Evolutionary conservation across 2,797 vertebrate species (phyloP), one percentile per base, ranked within the genome.

Genomic region (Zenarchopterus dispar): DNA sequence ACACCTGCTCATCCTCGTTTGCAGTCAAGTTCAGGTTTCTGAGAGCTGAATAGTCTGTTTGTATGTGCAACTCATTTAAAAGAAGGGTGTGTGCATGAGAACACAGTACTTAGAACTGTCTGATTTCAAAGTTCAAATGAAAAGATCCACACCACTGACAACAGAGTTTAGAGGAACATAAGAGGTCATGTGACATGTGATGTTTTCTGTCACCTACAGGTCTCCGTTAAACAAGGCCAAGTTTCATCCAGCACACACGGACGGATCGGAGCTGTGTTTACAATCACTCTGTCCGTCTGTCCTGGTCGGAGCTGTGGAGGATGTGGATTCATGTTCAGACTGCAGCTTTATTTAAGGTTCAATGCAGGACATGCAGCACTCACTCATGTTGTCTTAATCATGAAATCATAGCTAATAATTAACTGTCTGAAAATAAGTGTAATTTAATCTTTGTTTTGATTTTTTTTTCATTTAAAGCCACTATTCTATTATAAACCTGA

Each of bases 201-300:
- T 16, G 1, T 42, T 65, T 22, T 5, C 46, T 1, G 39, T 0
- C 26, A 13, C 19, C 42, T 28, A 4, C 22, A 23, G 39, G 31
- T 18, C 51, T 63, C 42, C 61, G 19, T 63, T 28, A 46, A 60
- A 10, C 10, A n/a, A 42, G 22, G 21, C n/a, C 8, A 22, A 63
- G 44, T 42, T 16, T 26, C 23, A 31, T 15, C 28, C 8, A 7
- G 8, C 28, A 31, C 28, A 7, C 6, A 6, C 8, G 28, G 6
- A 31, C 33, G 11, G 11, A 36, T 9, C 33, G 31, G 8, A 33
- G 31, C 31, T 33, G 31, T 9, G 31, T 8, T 18, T 51, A n/a
- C 41, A 62, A 41, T 49, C 31, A 47, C 13, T 61, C 46, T 23
- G 26, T 1, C 48, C 16, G 7, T 33, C 45, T 49, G 33, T 47